Evolutionary conservation across 2,797 vertebrate species (phyloP), one percentile per base, ranked within the genome.

Genomic region (Tarsius wallacei): DNA sequence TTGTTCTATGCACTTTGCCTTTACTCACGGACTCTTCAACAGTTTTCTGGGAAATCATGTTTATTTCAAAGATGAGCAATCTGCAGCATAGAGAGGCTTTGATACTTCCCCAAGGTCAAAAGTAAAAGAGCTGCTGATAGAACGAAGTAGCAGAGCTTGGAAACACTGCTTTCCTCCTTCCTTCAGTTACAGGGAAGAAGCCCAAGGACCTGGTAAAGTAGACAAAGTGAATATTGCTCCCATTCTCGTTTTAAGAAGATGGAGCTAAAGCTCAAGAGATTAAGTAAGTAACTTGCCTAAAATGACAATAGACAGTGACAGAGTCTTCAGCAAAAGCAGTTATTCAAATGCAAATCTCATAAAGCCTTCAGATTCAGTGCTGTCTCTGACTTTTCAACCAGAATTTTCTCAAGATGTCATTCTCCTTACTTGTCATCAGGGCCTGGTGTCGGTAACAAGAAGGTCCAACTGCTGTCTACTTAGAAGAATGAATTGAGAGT

Each of bases 131-230:
- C 87, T 0, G 19, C 33, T 93, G 33, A 77, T 22, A 49, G 51
- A 31, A 33, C 47, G 17, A 76, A 70, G n/a, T 13, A 8, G 28
- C 31, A 87, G 66, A 81, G 8, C 64, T 77, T 14, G 2, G 4
- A 31, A 28, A 1, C 16, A 33, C 3, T 2, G 0, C 11, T 36
- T 8, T 36, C 0, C 28, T n/a, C 51, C 47, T 26, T 33, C 22
- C 59, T 68, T 86, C 55, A n/a, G 47, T 59, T 68, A 49, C 11
- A 16, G 42, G 19, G 7, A 47, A 51, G 82, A 57, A 55, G 22
- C 14, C 64, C 78, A 76, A 53, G 6, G 61, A 77, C 47, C n/a
- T 17, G 68, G 19, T 33, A 11, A 57, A 53, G 13, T 1, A 74
- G 74, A 22, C 24, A 26, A 13, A 70, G n/a, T 2, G 2, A 70